Base-by-base conservation (phyloP, 2,113 vertebrate species). In the Rhipidura dahli region DNA sequence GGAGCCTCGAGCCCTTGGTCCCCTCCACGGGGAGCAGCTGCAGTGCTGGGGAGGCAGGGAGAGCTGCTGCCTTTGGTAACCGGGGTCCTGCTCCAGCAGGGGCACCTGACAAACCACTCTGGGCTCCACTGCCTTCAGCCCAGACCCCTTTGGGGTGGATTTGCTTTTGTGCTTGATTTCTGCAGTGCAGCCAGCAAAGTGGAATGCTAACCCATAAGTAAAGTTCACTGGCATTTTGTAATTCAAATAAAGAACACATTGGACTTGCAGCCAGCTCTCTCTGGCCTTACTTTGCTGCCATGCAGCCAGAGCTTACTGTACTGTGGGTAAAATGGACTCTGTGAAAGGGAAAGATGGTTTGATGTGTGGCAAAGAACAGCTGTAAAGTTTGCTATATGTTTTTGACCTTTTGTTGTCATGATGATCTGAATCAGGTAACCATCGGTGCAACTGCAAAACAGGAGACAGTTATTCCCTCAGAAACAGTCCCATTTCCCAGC, bases 151-250 rank as follows among this genome's bases (percentile, higher is more conserved):
- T 37, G 6, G 30, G 47, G 24, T n/a, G 17, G 53, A 8, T 95
- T 83, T 87, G 68, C 42, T 76, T 94, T 37, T 6, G 72, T 19
- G 15, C n/a, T 81, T 17, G 42, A 27, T 81, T 71, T 64, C 86
- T 92, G 37, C 60, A 56, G 24, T 90, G 71, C 71, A 90, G 40
- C 17, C 60, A 88, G 60, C 76, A 71, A 69, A 71, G 79, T 21
- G 49, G 64, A 83, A 60, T 49, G 59, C 64, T 92, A 93, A 88
- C 82, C 64, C 51, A 0, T 92, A 78, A 78, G 75, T 81, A 86
- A 95, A 92, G 93, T 80, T 93, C 92, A 90, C 71, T 60, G 50
- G 66, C 66, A 77, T 72, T 94, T 31, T 85, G 42, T 83, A 81
- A 83, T 77, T 83, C 87, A 92, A 69, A 92, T 73, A 88, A 83